phyloP scores from a whole-genome alignment of 92 coral and sea anemone genomes.

The Siderastrea siderea region DNA sequence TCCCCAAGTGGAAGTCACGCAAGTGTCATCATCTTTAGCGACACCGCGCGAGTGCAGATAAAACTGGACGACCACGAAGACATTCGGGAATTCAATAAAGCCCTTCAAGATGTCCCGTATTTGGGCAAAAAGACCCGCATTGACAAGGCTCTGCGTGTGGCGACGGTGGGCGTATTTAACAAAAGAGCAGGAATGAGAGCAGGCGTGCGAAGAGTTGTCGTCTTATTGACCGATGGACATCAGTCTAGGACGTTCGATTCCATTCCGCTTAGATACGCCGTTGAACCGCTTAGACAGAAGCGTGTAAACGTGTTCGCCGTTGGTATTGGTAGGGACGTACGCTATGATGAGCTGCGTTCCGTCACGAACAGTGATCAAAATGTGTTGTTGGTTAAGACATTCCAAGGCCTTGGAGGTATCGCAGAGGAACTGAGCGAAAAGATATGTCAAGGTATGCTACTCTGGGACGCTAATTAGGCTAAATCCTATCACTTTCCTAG shows the following conservation, averaged over 20 bases:
- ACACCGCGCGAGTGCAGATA: constrained; percentile 69
- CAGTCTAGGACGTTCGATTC: constrained; percentile 68
- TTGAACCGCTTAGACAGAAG: constrained; percentile 64
- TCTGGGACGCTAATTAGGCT: no score
- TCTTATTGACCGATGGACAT: constrained; percentile 74
- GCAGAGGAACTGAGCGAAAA: constrained; percentile 51
- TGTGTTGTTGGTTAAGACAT: constrained; percentile 43
- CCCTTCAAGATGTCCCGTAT: constrained; percentile 68
- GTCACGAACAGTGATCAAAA: constrained; percentile 45
- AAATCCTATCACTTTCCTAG: no score
- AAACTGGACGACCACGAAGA: constrained; percentile 66
- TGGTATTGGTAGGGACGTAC: constrained; percentile 43
- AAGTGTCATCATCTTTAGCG: constrained; percentile 80
- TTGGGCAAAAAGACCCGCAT: constrained; percentile 69
- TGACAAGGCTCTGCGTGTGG: constrained; percentile 72
- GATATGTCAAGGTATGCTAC: constrained; percentile 46
- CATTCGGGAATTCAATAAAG: constrained; percentile 50
- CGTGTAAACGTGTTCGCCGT: constrained; percentile 68
- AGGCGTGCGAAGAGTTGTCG: constrained; percentile 73
- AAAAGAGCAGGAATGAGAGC: constrained; percentile 72
- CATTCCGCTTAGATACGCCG: constrained; percentile 67
- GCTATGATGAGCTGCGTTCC: constrained; percentile 34
- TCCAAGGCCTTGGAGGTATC: constrained; percentile 38
- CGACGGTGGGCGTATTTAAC: constrained; percentile 68
- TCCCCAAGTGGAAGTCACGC: constrained; percentile 61